Evolutionary conservation across 2,113 vertebrate genomes (phyloP), one percentile per base, ranked within the genome.

Genomic region (Sorex fumeus): DNA sequence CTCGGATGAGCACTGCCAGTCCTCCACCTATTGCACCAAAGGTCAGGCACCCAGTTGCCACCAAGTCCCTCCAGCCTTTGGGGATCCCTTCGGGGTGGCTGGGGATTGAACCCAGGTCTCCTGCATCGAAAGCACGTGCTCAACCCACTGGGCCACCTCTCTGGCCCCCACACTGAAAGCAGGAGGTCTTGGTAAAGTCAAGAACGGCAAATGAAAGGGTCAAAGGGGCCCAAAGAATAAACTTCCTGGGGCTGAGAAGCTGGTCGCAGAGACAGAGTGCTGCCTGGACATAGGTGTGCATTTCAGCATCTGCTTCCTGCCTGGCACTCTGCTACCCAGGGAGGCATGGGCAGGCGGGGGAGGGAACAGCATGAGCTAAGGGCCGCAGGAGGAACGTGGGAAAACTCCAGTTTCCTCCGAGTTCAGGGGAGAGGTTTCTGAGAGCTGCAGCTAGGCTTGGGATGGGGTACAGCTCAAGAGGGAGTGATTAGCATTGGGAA

Each of bases 1-100:
- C 47, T 45, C 96, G 0, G 95, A 97, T 0, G 86, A 97, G 66
- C 98, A 98, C 80, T 92, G 89, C 80, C 95, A 94, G 62, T 95
- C 93, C 25, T 75, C 92, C 69, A 98, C 97, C 25, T 75, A 47
- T 28, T 97, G 93, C 91, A 9, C 30, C 81, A 95, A 93, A 94
- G 97, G 98, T 98, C 43, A n/a, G 67, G 28, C 45, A 23, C 57
- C 57, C 57, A 60, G 57, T 16, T 60, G 57, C 57, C 57, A 21
- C 57, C 21, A 60, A 16, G 57, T 3, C 71, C 34, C 28, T 0
- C 0, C 25, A 32, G 77, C 8, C 64, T 70, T 53, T 9, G 9
- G 77, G 87, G 64, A 87, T 60, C 18, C 5, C 21, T 60, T 23
- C 57, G 64, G 25, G 84, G 12, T 2, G 2, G 57, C 57, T 60